phyloP scores from a whole-genome alignment of 2,797 vertebrate species.

The Scyliorhinus canicula region DNA sequence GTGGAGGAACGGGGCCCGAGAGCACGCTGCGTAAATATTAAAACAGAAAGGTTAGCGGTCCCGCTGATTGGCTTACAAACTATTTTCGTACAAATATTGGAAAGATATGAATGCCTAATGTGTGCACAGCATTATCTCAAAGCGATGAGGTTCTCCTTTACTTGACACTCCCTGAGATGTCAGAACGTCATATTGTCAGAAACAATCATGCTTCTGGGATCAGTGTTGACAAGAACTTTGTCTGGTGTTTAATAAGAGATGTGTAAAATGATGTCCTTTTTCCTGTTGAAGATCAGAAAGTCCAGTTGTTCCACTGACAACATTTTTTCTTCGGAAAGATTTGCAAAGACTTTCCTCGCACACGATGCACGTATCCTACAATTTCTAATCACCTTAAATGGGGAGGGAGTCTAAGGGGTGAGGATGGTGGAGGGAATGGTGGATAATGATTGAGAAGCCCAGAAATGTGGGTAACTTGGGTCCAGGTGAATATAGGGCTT shows the following conservation, averaged over 20 bases:
- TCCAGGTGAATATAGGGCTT: too few relatives aligned
- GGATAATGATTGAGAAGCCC: too few relatives aligned
- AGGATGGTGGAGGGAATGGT: too few relatives aligned
- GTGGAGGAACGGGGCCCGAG: background rate
- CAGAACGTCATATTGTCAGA: background rate
- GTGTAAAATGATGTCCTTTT: background rate
- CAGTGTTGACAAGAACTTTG: background rate
- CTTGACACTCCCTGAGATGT: background rate
- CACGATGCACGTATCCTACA: too few relatives aligned
- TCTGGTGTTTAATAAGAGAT: background rate
- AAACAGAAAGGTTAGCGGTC: background rate
- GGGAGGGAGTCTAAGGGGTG: too few relatives aligned
- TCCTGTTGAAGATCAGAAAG: background rate
- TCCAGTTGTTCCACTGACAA: too few relatives aligned
- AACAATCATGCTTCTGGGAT: background rate
- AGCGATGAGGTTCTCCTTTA: background rate
- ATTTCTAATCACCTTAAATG: too few relatives aligned
- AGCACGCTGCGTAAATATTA: background rate
- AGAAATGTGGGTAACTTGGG: too few relatives aligned
- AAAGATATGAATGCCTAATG: background rate
- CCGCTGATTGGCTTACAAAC: background rate
- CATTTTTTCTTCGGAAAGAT: too few relatives aligned
- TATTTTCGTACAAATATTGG: background rate
- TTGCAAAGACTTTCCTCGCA: too few relatives aligned
- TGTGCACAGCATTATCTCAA: background rate